A percentile compares a stretch with the other conserved stretches of the same genome.
phyloP scores from a whole-genome alignment of 2,113 vertebrate species.

The Sander lucioperca region DNA sequence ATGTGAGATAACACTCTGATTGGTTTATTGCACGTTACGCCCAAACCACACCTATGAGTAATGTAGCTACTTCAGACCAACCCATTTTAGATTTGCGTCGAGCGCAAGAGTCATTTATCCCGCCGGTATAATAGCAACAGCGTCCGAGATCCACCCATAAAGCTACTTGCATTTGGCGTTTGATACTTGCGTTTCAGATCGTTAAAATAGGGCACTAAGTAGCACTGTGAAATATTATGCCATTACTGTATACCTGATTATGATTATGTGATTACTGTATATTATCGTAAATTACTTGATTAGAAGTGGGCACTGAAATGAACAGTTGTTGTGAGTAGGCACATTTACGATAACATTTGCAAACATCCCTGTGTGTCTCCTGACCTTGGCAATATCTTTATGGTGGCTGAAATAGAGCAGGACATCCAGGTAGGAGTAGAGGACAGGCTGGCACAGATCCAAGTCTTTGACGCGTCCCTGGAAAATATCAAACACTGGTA shows the following conservation, averaged over 20 bases:
- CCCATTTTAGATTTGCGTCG: too few relatives aligned
- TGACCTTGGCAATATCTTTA: conserved; percentile 94
- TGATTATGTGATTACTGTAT: neutral
- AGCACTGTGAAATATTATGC: neutral
- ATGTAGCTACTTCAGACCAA: too few relatives aligned
- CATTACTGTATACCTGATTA: neutral
- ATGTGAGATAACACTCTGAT: too few relatives aligned
- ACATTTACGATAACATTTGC: neutral
- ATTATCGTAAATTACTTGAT: neutral
- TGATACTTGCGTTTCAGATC: too few relatives aligned
- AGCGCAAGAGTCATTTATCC: too few relatives aligned
- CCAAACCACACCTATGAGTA: too few relatives aligned
- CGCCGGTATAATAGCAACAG: too few relatives aligned
- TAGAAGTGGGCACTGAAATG: neutral
- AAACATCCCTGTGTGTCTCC: conserved; percentile 35
- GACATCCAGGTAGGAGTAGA: conserved; percentile 93
- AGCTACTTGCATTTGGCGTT: too few relatives aligned
- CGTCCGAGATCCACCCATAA: too few relatives aligned
- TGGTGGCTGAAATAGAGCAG: conserved; percentile 95
- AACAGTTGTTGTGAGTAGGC: neutral
- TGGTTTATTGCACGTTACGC: too few relatives aligned
- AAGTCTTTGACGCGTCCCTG: conserved; percentile 91
- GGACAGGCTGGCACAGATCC: conserved; percentile 93
- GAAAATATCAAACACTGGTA: conserved; percentile 93
- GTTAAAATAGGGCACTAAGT: neutral